phyloP scores from a whole-genome alignment of 1,140 invertebrate genomes.

The Lasioglossum baleicum region DNA sequence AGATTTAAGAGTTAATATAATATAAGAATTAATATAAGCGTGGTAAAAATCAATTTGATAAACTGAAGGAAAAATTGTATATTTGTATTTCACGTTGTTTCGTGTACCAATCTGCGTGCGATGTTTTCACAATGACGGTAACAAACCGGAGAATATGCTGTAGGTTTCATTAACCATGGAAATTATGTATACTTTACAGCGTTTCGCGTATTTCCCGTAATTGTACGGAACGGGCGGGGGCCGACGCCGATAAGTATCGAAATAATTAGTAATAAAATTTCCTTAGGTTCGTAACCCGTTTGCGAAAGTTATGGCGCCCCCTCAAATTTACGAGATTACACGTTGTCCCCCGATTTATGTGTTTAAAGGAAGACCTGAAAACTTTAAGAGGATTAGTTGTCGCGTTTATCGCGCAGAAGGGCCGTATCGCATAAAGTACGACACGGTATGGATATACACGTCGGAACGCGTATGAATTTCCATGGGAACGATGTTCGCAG shows the following conservation, averaged over 20 bases:
- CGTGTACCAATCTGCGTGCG: too few relatives aligned
- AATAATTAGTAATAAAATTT: background rate
- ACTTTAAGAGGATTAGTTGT: constrained; percentile 26
- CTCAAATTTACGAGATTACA: constrained; percentile 18
- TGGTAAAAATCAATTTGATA: too few relatives aligned
- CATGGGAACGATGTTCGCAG: background rate
- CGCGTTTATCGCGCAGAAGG: constrained; percentile 1
- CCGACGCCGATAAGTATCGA: background rate
- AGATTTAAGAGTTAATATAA: too few relatives aligned
- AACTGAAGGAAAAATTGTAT: too few relatives aligned
- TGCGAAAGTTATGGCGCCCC: background rate
- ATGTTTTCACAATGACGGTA: too few relatives aligned
- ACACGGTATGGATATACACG: background rate
- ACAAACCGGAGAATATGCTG: too few relatives aligned
- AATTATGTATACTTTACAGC: too few relatives aligned
- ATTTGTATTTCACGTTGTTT: too few relatives aligned
- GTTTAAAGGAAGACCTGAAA: constrained; percentile 11
- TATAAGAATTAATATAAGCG: too few relatives aligned
- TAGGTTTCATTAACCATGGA: too few relatives aligned
- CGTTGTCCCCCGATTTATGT: constrained; percentile 6
- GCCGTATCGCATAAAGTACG: background rate
- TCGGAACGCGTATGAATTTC: background rate
- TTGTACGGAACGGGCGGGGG: too few relatives aligned
- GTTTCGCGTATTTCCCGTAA: too few relatives aligned
- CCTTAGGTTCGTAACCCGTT: background rate